Conservation (phyloP, 2,113 vertebrate species). For the Prinia subflava region DNA sequence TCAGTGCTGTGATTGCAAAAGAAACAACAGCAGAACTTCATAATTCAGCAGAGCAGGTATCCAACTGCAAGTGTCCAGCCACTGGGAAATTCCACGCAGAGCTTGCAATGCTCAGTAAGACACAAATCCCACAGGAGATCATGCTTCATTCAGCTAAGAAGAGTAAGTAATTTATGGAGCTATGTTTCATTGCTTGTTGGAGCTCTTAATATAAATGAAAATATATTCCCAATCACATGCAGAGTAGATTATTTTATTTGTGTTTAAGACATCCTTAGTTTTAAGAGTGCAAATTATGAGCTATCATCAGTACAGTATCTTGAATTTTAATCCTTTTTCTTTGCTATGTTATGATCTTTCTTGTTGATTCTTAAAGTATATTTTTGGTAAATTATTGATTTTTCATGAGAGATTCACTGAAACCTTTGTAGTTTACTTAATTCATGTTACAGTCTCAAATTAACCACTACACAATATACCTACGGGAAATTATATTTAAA, state of each 20-base stretch:
- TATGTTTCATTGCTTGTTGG: background rate
- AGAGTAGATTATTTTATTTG: background rate
- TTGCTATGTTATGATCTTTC: background rate
- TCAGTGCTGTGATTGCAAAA: background rate
- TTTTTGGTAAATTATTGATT: background rate
- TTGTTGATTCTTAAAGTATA: background rate
- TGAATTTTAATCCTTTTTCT: background rate
- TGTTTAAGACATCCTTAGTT: background rate
- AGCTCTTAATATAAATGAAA: background rate
- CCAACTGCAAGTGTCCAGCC: background rate
- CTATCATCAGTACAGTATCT: background rate
- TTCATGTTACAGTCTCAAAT: background rate
- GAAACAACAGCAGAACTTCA: background rate
- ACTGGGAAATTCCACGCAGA: background rate
- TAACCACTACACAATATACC: background rate
- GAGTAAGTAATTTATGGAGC: background rate
- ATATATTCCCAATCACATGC: background rate
- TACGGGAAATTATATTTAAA: background rate
- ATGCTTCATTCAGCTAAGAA: background rate
- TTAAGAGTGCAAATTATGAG: background rate
- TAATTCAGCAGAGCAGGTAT: background rate
- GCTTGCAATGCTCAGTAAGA: background rate
- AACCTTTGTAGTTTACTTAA: background rate
- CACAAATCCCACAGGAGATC: background rate
- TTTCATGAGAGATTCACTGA: background rate